These are phyloP conservation scores for Drosophila ambigua DNA, from an alignment of 1,140 invertebrate species.

Conservation along the genomic window DNA sequence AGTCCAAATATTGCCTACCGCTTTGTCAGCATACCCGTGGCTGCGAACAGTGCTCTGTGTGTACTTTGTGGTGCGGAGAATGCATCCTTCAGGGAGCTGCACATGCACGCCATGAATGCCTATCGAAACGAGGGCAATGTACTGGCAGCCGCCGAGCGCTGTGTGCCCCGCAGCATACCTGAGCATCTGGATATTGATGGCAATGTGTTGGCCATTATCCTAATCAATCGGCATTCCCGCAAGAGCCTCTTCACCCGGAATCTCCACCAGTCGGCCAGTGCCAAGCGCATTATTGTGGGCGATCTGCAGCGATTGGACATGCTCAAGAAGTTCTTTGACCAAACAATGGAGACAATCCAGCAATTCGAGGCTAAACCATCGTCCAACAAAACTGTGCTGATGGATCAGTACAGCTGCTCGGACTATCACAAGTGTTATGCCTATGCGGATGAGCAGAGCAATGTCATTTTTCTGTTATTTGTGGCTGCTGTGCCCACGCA, in stretches of 20 bases:
- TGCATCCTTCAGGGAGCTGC: conserved; percentile 67
- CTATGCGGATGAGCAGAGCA: conserved; percentile 59
- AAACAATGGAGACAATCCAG: conserved; percentile 64
- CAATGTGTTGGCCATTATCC: conserved; percentile 69
- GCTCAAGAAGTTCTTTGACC: conserved; percentile 72
- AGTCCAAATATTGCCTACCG: conserved; percentile 86
- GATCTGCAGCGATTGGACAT: conserved; percentile 71
- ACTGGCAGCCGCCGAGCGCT: conserved; percentile 62
- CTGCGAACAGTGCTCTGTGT: conserved; percentile 59
- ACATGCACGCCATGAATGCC: conserved; percentile 59
- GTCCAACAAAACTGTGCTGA: conserved; percentile 24
- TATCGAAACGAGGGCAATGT: conserved; percentile 62
- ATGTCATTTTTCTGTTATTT: conserved; percentile 69
- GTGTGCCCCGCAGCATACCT: conserved; percentile 66
- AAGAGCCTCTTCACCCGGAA: conserved; percentile 72
- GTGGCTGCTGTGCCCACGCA: conserved; percentile 74
- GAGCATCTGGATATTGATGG: conserved; percentile 72
- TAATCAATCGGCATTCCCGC: conserved; percentile 55
- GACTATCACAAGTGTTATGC: conserved; percentile 79
- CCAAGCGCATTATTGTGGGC: conserved; percentile 68
- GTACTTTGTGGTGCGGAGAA: conserved; percentile 74
- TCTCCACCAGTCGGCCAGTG: conserved; percentile 62
- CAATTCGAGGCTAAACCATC: conserved; percentile 32
- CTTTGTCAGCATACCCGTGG: conserved; percentile 72
- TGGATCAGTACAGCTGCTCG: conserved; percentile 76